A percentile compares a stretch with the other conserved stretches of the same genome.
These are phyloP conservation scores for Nomada ruficornis DNA, from an alignment of 2,888 invertebrate species.

Conservation along the genomic window DNA sequence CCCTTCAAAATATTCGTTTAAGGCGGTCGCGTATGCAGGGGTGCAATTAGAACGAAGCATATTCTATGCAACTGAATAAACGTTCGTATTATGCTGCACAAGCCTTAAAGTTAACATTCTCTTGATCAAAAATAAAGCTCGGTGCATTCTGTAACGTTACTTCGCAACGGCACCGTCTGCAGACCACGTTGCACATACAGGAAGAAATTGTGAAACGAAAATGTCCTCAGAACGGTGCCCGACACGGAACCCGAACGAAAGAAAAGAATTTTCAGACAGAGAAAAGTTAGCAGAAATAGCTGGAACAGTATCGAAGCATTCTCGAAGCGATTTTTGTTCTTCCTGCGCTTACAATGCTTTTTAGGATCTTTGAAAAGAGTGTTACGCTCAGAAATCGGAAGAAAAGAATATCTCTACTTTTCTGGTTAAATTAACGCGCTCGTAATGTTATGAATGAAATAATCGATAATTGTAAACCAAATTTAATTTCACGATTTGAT, in stretches of 20 bases:
- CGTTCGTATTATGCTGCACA: not conserved
- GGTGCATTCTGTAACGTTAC: not conserved
- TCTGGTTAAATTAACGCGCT: not conserved
- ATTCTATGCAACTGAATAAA: not conserved
- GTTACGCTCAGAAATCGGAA: not conserved
- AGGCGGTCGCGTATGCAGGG: not conserved
- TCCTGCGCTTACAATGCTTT: slow-evolving; percentile 28
- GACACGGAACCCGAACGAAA: not conserved
- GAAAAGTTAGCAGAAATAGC: slow-evolving; percentile 29
- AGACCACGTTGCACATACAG: not conserved
- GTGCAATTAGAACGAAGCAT: not conserved
- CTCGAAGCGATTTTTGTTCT: slow-evolving; percentile 17
- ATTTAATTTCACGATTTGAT: not conserved
- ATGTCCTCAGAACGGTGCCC: slow-evolving; percentile 7
- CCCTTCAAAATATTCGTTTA: not conserved
- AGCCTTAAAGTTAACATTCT: not conserved
- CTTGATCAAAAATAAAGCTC: not conserved
- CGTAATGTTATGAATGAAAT: not conserved
- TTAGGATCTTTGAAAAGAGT: not conserved
- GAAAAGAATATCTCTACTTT: not conserved
- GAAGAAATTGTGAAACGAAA: slow-evolving; percentile 8
- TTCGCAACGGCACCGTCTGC: not conserved
- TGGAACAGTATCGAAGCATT: slow-evolving; percentile 3
- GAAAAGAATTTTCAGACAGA: not conserved
- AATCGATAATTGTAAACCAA: not conserved